These are phyloP conservation scores for Hoplostethus mediterraneus DNA, from an alignment of 2,797 vertebrate genomes.

Conservation along the genomic window DNA sequence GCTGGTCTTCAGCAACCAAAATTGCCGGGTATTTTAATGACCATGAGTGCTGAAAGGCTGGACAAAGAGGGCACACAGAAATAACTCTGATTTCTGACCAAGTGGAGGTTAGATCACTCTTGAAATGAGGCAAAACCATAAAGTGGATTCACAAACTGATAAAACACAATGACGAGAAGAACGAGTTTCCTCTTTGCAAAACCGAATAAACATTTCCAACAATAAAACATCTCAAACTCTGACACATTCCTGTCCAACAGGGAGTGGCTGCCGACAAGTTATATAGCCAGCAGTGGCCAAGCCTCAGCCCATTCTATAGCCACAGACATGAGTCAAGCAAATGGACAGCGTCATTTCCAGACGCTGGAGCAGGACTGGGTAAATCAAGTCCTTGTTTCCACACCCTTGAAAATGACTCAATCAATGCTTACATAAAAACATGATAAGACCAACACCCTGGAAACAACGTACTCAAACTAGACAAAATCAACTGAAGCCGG, in stretches of 20 bases:
- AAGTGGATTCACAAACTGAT: constrained; percentile 16
- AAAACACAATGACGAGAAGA: neutral
- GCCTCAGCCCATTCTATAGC: constrained; percentile 1
- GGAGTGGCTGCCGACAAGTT: constrained; percentile 40
- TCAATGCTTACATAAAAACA: too few relatives aligned
- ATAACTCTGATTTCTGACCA: constrained; percentile 39
- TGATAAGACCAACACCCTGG: neutral
- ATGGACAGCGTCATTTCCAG: constrained; percentile 1
- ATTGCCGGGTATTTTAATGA: constrained; percentile 58
- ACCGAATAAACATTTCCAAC: constrained; percentile 35
- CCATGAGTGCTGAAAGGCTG: constrained; percentile 23
- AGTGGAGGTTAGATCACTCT: neutral
- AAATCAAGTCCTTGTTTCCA: constrained; percentile 18
- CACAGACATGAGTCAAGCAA: constrained; percentile 56
- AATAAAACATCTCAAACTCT: too few relatives aligned
- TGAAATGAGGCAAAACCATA: constrained; percentile 27
- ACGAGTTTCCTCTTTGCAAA: constrained; percentile 38
- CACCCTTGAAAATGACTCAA: neutral
- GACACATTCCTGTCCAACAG: constrained; percentile 31
- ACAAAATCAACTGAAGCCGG: neutral
- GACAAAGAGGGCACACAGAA: constrained; percentile 56
- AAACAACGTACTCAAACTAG: neutral
- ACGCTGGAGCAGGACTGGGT: constrained; percentile 7
- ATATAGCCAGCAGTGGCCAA: neutral
- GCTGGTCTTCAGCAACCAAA: constrained; percentile 43